These are phyloP conservation scores for Prietella phreatophila DNA, from an alignment of 2,113 vertebrate species.

Conservation along the genomic window DNA sequence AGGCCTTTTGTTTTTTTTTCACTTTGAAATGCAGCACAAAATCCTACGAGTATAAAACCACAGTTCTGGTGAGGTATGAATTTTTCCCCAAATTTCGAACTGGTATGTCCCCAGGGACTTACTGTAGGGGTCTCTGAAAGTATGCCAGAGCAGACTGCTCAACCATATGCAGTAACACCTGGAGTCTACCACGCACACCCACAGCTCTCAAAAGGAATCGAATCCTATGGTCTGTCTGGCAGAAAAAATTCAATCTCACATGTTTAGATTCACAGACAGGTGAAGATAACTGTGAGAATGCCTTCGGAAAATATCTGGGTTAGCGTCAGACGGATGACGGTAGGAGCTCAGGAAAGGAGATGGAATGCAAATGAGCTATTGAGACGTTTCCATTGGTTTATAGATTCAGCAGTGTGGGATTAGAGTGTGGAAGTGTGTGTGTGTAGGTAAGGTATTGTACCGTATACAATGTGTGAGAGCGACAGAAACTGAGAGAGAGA, in stretches of 20 bases:
- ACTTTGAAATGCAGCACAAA: slow-evolving; percentile 7
- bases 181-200: slow-evolving; percentile 18
- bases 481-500: neutral
- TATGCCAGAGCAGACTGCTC: slow-evolving; percentile 18
- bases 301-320: slow-evolving; percentile 26
- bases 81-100: slow-evolving; percentile 8
- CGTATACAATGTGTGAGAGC: neutral
- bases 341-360: neutral
- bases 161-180: slow-evolving; percentile 44
- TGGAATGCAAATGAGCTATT: slow-evolving; percentile 15
- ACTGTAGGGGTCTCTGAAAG: slow-evolving; percentile 25
- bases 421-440: neutral
- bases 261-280: slow-evolving; percentile 14
- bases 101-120: slow-evolving; percentile 1
- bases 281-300: slow-evolving; percentile 6
- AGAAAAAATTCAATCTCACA: slow-evolving; percentile 30
- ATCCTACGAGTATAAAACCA: neutral
- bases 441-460: neutral
- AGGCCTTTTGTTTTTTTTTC: neutral
- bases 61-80: neutral
- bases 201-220: slow-evolving; percentile 6
- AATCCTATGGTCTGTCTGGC: slow-evolving; percentile 35
- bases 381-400: neutral
- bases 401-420: slow-evolving; percentile 2
- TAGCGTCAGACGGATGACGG: neutral